Percentiles rank a stretch among this genome's conserved stretches.
phyloP scores from a whole-genome alignment of 2,113 vertebrate genomes.

The Aphyosemion australe region DNA sequence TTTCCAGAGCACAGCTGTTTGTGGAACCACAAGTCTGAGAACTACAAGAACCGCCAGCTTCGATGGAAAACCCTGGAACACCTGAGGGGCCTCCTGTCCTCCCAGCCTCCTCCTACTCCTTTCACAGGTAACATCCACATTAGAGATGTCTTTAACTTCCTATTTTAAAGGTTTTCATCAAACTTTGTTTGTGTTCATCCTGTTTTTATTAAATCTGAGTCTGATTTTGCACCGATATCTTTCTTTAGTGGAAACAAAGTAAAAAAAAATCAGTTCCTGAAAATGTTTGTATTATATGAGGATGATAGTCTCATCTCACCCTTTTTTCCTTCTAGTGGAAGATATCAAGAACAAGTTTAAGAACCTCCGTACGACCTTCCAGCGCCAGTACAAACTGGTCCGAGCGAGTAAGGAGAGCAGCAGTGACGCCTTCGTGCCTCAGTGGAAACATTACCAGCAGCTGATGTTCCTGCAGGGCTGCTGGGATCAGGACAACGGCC shows the following conservation, averaged over 20 bases:
- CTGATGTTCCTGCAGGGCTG: constrained; percentile 64
- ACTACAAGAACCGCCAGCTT: constrained; percentile 66
- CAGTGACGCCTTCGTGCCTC: constrained; percentile 37
- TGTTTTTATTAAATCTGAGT: neutral
- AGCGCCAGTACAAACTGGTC: constrained; percentile 64
- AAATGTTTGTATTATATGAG: too few species aligned
- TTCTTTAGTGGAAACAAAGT: too few species aligned
- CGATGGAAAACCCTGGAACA: constrained; percentile 61
- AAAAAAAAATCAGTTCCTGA: too few species aligned
- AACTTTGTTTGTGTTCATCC: too few species aligned
- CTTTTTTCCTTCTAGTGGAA: constrained; percentile 43
- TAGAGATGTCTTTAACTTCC: too few species aligned
- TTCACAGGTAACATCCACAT: constrained; percentile 57
- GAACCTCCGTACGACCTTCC: constrained; percentile 67
- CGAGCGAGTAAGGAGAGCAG: constrained; percentile 27
- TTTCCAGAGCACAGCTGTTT: constrained; percentile 60
- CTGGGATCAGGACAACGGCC: constrained; percentile 37
- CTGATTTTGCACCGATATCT: too few species aligned
- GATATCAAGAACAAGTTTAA: constrained; percentile 71
- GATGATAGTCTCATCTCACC: too few species aligned
- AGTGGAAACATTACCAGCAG: constrained; percentile 70
- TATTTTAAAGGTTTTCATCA: too few species aligned
- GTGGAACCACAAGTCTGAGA: constrained; percentile 64
- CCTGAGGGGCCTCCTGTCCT: constrained; percentile 53
- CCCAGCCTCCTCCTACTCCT: constrained; percentile 42